Evolutionary conservation across 2,888 invertebrate species (phyloP), one percentile per base, ranked within the genome.

Genomic region (Lamproptera curius): DNA sequence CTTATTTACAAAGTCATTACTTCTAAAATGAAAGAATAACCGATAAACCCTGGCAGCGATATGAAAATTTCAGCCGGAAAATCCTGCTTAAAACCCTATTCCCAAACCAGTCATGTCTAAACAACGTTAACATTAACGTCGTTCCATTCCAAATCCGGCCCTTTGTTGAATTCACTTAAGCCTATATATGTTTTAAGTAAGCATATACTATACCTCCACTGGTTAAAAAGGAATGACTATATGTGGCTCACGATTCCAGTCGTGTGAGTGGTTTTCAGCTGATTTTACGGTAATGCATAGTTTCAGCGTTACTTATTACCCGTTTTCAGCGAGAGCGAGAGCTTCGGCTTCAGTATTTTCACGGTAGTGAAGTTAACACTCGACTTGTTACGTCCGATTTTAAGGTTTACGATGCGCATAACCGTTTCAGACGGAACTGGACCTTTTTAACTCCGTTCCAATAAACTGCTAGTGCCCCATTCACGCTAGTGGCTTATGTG

Each of bases 231-330:
- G 55, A 65, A 67, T 42, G 45, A 55, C 2, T 26, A 44, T 59
- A 61, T 26, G 57, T 53, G 49, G n/a, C n/a, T 42, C 46, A 46
- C 48, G 54, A 52, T 26, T 14, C 13, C 53, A 66, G 70, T 68
- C 67, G 64, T 61, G 51, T 41, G 48, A 60, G 66, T 73, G 80
- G 76, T 75, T 76, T 56, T 54, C 57, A 70, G 67, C 75, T 74
- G 77, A 73, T 78, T 77, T 79, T 75, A 80, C 71, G 71, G 71
- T 79, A 75, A 79, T 77, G 72, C 71, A 59, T 65, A 70, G 65
- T 69, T 67, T 64, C 61, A 36, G 13, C 40, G 51, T 31, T 43
- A 55, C 52, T 54, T 54, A 57, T 54, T 57, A 52, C 23, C 41
- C 43, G 52, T 39, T 53, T 52, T 51, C 45, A 51, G 51, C 51